Base-by-base conservation (phyloP, 2,888 invertebrate species). In the Rhaphigaster nebulosa region DNA sequence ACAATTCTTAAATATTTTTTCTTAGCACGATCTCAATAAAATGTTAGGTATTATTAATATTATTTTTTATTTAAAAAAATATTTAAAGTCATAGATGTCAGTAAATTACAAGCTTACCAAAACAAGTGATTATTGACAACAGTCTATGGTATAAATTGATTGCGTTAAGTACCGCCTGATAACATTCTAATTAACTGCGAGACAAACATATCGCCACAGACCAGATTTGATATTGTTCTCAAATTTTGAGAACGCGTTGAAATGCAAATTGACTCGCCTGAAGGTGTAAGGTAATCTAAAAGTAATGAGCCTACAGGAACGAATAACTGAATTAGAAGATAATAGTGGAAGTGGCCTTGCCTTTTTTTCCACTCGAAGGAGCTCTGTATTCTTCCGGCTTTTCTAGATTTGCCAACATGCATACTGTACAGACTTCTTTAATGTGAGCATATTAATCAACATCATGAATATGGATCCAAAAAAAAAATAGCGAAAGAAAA, bases 231-330 rank as follows among this genome's bases (percentile, higher is more conserved):
- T 38, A 38, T 76, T 20, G 4, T 76, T 76, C 34, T 76, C 38
- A 6, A 20, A 76, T 38, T 38, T 20, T 38, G 20, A 76, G 70
- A 38, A 60, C n/a, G 6, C 6, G 20, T 1, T 23, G 70, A 26
- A 84, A 50, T 84, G 13, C 4, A 41, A 50, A 84, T 84, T 0
- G 15, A 84, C 45, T 5, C 13, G n/a, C 26, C 45, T 45, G 84
- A 50, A 41, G 84, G 84, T 15, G 45, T n/a, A 29, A 84, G 84
- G 84, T 84, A 84, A 84, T 84, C 45, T 84, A 84, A 41, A 84
- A n/a, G n/a, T 50, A 84, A 84, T 84, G 0, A 84, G 13, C 4
- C 26, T 26, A n/a, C 45, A 15, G n/a, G 12, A 84, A 84, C 12
- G 45, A 84, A 84, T 45, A 45, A 45, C 45, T 50, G 45, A 50